Conservation (phyloP, 2,888 invertebrate genomes). For the Ormyrus pomaceus region DNA sequence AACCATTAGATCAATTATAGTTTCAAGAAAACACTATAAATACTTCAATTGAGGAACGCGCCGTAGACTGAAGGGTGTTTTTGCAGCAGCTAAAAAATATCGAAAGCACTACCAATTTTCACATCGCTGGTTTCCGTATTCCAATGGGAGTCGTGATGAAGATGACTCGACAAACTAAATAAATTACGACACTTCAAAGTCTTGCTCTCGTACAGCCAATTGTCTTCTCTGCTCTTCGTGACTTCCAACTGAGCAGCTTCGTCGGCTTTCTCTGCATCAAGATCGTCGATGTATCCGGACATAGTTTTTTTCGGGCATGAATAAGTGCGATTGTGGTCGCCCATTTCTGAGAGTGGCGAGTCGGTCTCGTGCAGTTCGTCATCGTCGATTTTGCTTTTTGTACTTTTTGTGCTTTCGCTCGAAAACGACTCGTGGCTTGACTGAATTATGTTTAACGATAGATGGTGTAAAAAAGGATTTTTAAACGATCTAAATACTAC, state of each 20-base stretch:
- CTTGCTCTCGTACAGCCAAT: not conserved
- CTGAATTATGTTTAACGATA: constrained; percentile 1
- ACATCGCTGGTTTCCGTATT: not conserved
- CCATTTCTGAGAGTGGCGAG: not conserved
- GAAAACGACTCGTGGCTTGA: constrained; percentile 14
- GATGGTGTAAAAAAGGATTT: no score
- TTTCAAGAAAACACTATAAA: not conserved
- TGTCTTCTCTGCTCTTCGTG: not conserved
- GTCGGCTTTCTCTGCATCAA: no score
- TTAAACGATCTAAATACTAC: no score
- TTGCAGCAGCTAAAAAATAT: not conserved
- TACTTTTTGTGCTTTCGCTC: constrained; percentile 30
- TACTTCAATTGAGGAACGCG: no score
- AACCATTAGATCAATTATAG: not conserved
- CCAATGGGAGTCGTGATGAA: not conserved
- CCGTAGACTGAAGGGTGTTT: not conserved
- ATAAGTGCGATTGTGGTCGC: constrained; percentile 15
- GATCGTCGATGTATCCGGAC: no score
- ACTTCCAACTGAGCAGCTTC: no score
- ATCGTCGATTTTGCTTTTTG: constrained; percentile 25
- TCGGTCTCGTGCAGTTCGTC: not conserved
- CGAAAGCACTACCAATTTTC: constrained; percentile 26
- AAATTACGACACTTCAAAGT: constrained; percentile 12
- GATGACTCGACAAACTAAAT: constrained; percentile 16
- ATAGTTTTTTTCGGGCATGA: not conserved